Conservation (phyloP, 2,797 vertebrate species). For the Glossophaga mutica region DNA sequence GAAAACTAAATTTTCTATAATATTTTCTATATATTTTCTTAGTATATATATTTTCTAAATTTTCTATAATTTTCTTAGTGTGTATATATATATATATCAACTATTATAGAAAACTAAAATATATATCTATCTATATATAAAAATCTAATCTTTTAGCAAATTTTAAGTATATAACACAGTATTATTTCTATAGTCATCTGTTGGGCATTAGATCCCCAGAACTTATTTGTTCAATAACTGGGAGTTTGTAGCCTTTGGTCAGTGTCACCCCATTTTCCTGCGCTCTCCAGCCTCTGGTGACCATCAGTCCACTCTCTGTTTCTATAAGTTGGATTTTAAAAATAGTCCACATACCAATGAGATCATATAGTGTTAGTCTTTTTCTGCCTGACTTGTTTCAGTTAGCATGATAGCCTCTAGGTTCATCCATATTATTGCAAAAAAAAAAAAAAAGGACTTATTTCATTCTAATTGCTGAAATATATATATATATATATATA, state of each 20-base stretch:
- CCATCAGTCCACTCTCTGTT: neutral
- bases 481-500: no score
- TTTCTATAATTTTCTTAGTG: no score
- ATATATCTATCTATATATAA: neutral
- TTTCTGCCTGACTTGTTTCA: neutral
- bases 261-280: neutral
- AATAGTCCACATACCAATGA: neutral
- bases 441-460: neutral
- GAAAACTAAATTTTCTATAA: no score
- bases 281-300: neutral
- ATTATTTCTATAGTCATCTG: neutral
- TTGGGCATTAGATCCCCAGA: neutral
- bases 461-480: neutral
- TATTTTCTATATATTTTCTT: no score
- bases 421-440: neutral
- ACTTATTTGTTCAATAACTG: neutral
- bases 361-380: neutral
- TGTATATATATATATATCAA: no score
- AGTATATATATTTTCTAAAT: no score
- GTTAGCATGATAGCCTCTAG: neutral
- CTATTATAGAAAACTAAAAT: neutral
- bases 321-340: neutral
- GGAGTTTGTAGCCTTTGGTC: neutral
- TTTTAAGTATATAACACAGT: neutral
- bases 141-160: neutral